These are phyloP conservation scores for Echinometra lucunter DNA, from an alignment of 53 echinoderm and acorn worm species.

Conservation along the genomic window DNA sequence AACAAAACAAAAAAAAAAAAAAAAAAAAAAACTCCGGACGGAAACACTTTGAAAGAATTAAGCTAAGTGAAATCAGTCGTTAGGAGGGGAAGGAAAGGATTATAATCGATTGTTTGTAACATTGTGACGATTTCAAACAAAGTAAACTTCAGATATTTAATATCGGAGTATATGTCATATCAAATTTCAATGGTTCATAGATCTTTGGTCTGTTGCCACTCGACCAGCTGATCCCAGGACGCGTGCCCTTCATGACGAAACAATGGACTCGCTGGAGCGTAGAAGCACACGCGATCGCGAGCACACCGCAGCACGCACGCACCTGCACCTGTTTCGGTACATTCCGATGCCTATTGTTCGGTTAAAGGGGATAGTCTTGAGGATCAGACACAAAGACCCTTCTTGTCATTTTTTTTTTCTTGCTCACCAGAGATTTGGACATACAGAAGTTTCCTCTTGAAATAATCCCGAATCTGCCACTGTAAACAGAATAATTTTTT, in stretches of 20 bases:
- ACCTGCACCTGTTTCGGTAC: constrained; percentile 34
- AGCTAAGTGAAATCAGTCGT: not conserved
- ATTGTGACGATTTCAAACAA: not conserved
- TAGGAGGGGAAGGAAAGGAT: not conserved
- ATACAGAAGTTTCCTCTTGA: not conserved
- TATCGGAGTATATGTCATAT: not conserved
- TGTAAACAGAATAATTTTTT: too few species aligned
- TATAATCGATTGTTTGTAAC: not conserved
- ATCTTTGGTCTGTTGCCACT: not conserved
- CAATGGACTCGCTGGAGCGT: constrained; percentile 25
- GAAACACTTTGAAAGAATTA: not conserved
- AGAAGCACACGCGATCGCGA: constrained; percentile 44
- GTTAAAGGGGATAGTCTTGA: constrained; percentile 17
- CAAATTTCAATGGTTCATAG: not conserved
- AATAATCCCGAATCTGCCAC: not conserved
- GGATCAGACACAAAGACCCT: not conserved
- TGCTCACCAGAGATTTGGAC: not conserved
- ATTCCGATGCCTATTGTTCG: constrained; percentile 60
- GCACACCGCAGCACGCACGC: constrained; percentile 33
- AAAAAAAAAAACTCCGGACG: not conserved
- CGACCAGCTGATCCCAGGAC: not conserved
- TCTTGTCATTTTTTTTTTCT: not conserved
- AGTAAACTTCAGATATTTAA: not conserved
- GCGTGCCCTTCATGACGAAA: constrained; percentile 36
- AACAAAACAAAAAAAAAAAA: not conserved